Base-by-base conservation (phyloP, 1,140 invertebrate genomes). In the Drosophila sturtevanti region DNA sequence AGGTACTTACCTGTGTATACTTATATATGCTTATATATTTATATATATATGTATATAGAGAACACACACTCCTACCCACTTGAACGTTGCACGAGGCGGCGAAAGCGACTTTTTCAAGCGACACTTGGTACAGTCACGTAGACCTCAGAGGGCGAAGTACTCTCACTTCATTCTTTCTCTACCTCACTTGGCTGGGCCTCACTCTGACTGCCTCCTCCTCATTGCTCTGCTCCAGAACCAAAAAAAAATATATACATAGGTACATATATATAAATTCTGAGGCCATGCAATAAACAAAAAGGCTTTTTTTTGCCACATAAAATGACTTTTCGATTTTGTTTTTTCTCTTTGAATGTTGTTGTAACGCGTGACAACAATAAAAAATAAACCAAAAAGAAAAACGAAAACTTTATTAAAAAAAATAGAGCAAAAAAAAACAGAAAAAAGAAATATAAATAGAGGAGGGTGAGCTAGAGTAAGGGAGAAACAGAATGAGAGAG, bases 101-200 rank as follows among this genome's bases (percentile, higher is more conserved):
- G 59, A 48, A 60, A 10, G 41, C 41, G 41, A 44, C 16, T 14
- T 41, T 41, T 41, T 41, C n/a, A 76, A 72, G 58, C 58, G 68
- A 34, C 54, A 75, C 78, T 81, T 87, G 61, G 84, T 87, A 87
- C 84, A 87, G 84, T 87, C 82, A 87, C 82, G 84, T 87, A 87
- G 80, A 34, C n/a, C n/a, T n/a, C 82, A 71, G 60, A 24, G 41
- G 35, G 63, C 56, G 18, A 7, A 34, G 27, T 35, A 27, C 21
- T 24, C 10, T 22, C 31, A 44, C 21, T 59, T 1, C 58, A n/a
- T 31, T 38, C 10, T 44, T 48, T 9, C 37, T 4, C 34, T 9
- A 22, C 4, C n/a, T n/a, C n/a, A n/a, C n/a, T n/a, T n/a, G n/a
- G n/a, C n/a, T n/a, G n/a, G n/a, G n/a, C n/a, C n/a, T n/a, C n/a